Evolutionary conservation across 2,113 vertebrate genomes (phyloP).

Genomic region (Pardalotus punctatus): DNA sequence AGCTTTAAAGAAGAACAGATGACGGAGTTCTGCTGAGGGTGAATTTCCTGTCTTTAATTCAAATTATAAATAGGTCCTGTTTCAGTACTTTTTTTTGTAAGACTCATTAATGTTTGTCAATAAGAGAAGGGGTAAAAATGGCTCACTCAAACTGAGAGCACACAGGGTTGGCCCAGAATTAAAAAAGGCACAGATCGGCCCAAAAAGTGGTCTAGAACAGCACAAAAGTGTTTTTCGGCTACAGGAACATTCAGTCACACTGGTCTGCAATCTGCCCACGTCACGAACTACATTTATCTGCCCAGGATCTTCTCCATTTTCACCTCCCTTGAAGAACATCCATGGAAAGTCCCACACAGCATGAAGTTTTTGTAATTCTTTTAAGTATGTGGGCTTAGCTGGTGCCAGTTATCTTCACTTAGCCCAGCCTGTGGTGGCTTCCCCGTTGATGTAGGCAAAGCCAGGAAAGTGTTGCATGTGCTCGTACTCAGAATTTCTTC

Average conservation of each 20-base stretch:
- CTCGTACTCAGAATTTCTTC: slow-evolving; percentile 97
- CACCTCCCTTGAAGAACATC: slow-evolving; percentile 22
- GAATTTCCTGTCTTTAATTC: slow-evolving; percentile 38
- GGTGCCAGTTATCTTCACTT: slow-evolving; percentile 77
- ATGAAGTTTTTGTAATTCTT: slow-evolving; percentile 44
- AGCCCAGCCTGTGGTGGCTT: slow-evolving; percentile 96
- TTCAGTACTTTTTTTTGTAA: slow-evolving; percentile 28
- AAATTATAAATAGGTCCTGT: slow-evolving; percentile 47
- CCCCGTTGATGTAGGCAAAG: slow-evolving; percentile 98
- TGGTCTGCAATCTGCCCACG: slow-evolving; percentile 25
- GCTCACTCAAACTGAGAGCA: slow-evolving; percentile 35
- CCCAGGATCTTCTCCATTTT: slow-evolving; percentile 54
- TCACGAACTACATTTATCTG: slow-evolving; percentile 60
- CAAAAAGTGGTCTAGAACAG: slow-evolving; percentile 54
- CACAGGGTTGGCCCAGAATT: slow-evolving; percentile 14
- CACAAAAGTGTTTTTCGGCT: slow-evolving; percentile 34
- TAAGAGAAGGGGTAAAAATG: slow-evolving; percentile 31
- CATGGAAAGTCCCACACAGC: slow-evolving; percentile 22
- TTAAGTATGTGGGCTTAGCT: slow-evolving; percentile 57
- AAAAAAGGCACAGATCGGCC: slow-evolving; percentile 78
- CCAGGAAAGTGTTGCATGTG: slow-evolving; percentile 98
- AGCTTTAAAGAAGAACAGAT: background rate
- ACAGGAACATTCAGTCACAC: slow-evolving; percentile 18
- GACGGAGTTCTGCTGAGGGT: slow-evolving; percentile 12
- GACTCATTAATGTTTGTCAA: slow-evolving; percentile 47